Percentiles rank a stretch among this genome's conserved stretches.
These are phyloP conservation scores for Recurvirostra avosetta DNA, from an alignment of 2,113 vertebrate genomes.

Conservation along the genomic window DNA sequence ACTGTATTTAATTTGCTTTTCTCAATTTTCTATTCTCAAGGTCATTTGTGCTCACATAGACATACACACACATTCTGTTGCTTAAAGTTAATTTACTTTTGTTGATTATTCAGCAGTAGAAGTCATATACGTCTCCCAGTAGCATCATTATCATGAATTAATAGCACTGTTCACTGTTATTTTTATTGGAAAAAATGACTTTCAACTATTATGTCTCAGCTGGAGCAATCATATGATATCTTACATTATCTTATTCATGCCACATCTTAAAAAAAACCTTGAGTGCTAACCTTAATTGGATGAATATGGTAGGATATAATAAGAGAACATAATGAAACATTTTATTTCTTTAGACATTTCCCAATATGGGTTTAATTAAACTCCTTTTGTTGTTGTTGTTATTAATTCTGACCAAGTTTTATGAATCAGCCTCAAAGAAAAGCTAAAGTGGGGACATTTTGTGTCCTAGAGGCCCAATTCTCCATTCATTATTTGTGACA, in stretches of 20 bases:
- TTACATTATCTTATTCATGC: constrained; percentile 16
- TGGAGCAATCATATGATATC: constrained; percentile 24
- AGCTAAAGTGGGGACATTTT: not conserved
- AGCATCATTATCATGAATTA: constrained; percentile 38
- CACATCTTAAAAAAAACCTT: constrained; percentile 20
- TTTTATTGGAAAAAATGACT: constrained; percentile 51
- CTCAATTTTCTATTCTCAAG: not conserved
- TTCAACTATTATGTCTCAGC: constrained; percentile 34
- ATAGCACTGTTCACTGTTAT: constrained; percentile 25
- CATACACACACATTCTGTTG: not conserved
- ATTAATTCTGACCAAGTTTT: constrained; percentile 17
- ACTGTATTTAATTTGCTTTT: constrained; percentile 12
- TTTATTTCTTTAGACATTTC: constrained; percentile 5
- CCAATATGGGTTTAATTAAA: constrained; percentile 33
- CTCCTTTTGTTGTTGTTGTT: not conserved
- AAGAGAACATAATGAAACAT: constrained; percentile 25
- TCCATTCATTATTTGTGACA: not conserved
- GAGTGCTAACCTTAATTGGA: constrained; percentile 30
- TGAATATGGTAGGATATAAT: constrained; percentile 9
- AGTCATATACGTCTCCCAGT: constrained; percentile 7
- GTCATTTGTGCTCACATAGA: constrained; percentile 8
- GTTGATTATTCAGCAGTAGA: constrained; percentile 45
- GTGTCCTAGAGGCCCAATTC: not conserved
- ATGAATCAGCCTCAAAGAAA: not conserved
- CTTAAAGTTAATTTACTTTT: constrained; percentile 46